Evolutionary conservation across 64 coral and sea anemone genomes (phyloP), one percentile per base, ranked within the genome.

Genomic region (Pocillopora damicornis): DNA sequence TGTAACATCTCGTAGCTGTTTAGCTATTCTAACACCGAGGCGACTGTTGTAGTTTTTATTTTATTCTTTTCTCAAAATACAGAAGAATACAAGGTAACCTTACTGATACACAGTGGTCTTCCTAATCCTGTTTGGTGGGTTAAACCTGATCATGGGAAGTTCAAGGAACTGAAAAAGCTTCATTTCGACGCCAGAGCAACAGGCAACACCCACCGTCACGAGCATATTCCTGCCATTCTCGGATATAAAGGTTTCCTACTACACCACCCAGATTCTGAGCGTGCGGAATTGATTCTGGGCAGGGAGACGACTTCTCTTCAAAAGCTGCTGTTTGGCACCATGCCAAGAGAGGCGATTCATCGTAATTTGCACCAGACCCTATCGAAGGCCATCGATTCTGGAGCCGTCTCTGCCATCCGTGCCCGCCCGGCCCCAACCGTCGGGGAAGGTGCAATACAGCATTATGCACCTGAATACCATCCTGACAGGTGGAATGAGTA

Each of bases 51-150:
- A n/a, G n/a, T n/a, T n/a, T n/a, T n/a, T n/a, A n/a, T n/a, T n/a
- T 68, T 67, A 8, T 74, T 74, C 20, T 86, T 86, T 37, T 58
- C 76, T 74, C 15, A 86, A 86, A 86, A 73, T 86, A 17, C 38
- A 86, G 85, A 11, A 87, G 66, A 86, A 36, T 58, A 60, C 85
- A 87, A 61, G n/a, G 45, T 87, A 14, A 75, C 85, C 16, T 62
- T 87, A 16, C 42, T 34, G 85, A 75, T 87, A 75, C 75, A 57
- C 65, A 87, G 85, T 87, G 85, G 85, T 59, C 67, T 87, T 75
- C 85, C 85, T 61, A 72, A 87, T 73, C 85, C 85, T 87, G 72
- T 87, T 75, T 87, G 85, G 85, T 75, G 45, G 51, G 22, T 87
- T 36, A 3, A 58, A 4, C 37, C 37, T 87, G 13, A 15, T 14